phyloP scores from a whole-genome alignment of 2,888 invertebrate genomes.

The Pollenia griseotomentosa region DNA sequence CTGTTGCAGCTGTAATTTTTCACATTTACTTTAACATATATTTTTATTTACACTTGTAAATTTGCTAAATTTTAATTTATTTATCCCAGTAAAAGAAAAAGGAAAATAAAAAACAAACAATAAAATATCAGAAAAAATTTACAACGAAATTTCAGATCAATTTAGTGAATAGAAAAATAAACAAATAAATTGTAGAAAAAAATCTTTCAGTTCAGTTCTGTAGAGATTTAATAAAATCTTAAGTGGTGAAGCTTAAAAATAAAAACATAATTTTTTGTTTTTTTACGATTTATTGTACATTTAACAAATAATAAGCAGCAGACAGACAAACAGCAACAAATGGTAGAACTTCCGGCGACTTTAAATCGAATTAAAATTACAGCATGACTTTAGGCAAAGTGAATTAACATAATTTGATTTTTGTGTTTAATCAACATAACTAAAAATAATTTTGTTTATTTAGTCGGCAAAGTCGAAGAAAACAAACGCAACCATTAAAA shows the following conservation, averaged over 20 bases:
- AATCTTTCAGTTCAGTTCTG: background rate
- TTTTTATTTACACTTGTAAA: constrained; percentile 55
- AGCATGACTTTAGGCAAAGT: background rate
- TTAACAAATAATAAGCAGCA: background rate
- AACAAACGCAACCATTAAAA: too few species aligned
- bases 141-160: constrained; percentile 26
- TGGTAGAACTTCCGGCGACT: background rate
- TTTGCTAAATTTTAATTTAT: constrained; percentile 15
- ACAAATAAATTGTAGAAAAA: background rate
- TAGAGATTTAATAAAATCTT: constrained; percentile 6
- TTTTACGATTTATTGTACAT: background rate
- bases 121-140: background rate
- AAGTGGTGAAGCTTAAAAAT: background rate
- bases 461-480: too few species aligned
- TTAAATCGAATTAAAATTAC: background rate
- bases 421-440: background rate
- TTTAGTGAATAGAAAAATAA: constrained; percentile 15
- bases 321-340: background rate
- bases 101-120: background rate
- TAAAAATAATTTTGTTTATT: background rate
- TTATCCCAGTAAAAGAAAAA: background rate
- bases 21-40: background rate
- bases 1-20: background rate
- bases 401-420: background rate
- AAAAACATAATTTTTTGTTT: background rate